A percentile compares a stretch with the other conserved stretches of the same genome.
Evolutionary conservation across 2,797 vertebrate genomes (phyloP).

Genomic region (Phataginus tricuspis): DNA sequence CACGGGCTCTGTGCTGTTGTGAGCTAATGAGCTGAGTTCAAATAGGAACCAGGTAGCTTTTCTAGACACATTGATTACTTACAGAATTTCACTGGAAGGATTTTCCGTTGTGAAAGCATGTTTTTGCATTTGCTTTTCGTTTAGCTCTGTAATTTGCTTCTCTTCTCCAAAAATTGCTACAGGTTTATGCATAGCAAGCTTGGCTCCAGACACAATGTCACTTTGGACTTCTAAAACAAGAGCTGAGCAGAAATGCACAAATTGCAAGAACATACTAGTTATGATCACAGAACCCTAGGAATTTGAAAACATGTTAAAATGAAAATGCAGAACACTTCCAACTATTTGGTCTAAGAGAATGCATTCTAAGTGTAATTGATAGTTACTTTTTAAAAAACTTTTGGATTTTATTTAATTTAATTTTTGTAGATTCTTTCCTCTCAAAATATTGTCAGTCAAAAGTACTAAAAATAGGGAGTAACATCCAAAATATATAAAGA

Average conservation of each 20-base stretch:
- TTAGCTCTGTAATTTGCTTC: slow-evolving; percentile 37
- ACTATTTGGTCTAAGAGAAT: neutral
- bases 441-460: slow-evolving; percentile 21
- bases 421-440: neutral
- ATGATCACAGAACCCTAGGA: neutral
- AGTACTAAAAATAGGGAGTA: neutral
- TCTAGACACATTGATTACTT: slow-evolving; percentile 62
- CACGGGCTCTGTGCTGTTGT: neutral
- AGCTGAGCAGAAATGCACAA: slow-evolving; percentile 56
- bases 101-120: slow-evolving; percentile 12
- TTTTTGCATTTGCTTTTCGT: slow-evolving; percentile 66
- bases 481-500: neutral
- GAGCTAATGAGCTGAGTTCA: slow-evolving; percentile 23
- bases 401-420: neutral
- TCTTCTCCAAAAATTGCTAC: slow-evolving; percentile 33
- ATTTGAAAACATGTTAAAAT: neutral
- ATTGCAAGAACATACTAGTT: neutral
- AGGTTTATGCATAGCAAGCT: slow-evolving; percentile 56
- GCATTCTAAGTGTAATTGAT: neutral
- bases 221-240: slow-evolving; percentile 71
- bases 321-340: neutral
- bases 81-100: slow-evolving; percentile 60
- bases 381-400: neutral
- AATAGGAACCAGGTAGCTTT: neutral
- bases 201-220: slow-evolving; percentile 69